Evolutionary conservation across 2,113 vertebrate species (phyloP), one percentile per base, ranked within the genome.

Genomic region (Podiceps cristatus): DNA sequence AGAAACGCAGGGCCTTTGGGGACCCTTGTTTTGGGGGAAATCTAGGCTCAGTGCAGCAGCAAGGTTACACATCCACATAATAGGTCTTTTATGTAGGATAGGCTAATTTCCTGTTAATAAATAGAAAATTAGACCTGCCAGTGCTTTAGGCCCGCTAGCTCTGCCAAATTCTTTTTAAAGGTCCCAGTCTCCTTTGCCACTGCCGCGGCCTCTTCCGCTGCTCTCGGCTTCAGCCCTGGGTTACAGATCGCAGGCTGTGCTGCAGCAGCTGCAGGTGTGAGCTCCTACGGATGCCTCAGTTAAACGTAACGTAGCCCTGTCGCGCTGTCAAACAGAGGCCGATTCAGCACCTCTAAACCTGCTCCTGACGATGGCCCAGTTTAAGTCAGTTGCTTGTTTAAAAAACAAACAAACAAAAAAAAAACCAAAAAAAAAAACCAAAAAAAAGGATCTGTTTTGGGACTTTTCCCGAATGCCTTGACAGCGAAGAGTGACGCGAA

Each of bases 401-500:
- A 93, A 72, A 45, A 19, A 37, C 37, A 37, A 37, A 37, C 37
- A 37, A 37, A 37, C 37, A 37, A 37, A 37, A 37, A 37, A 37
- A 37, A 37, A 37, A 7, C 37, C 37, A 37, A 7, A 37, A 37
- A 37, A 37, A 37, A 9, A 37, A 7, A 7, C 37, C 37, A 37
- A 37, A 37, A 0, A 25, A 5, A 55, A 62, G 20, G 6, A 29
- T 11, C 29, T 28, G 42, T 8, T 49, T 20, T 81, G 29, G 50
- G 77, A 58, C 55, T 56, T 50, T 71, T 67, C 31, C 23, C 4
- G 22, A 47, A 28, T 2, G 40, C 14, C 40, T 80, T 1, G 0
- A 10, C 31, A 66, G 45, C 0, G 2, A 71, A 7, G 3, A 6
- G 71, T 0, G 0, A 50, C 18, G 40, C 2, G 7, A n/a, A 29